Conservation (phyloP, 2,888 invertebrate species). For the Psylliodes chrysocephalus region DNA sequence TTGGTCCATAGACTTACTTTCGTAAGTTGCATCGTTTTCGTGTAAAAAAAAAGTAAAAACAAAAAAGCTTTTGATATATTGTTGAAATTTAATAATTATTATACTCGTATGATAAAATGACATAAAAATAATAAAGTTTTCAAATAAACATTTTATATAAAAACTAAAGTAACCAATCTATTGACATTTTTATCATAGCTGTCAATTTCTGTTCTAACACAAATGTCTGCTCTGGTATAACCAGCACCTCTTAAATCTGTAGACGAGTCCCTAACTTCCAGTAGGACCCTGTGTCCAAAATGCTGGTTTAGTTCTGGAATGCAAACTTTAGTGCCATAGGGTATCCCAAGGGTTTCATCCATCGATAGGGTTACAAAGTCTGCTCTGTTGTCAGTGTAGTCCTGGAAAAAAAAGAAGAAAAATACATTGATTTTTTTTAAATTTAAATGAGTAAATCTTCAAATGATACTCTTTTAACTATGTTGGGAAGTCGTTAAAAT, state of each 20-base stretch:
- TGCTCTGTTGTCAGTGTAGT: slow-evolving; percentile 65
- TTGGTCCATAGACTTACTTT: no score
- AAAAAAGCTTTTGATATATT: no score
- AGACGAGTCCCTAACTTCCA: slow-evolving; percentile 65
- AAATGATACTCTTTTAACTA: no score
- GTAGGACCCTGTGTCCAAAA: slow-evolving; percentile 63
- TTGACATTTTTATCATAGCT: slow-evolving; percentile 67
- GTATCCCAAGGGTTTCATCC: slow-evolving; percentile 62
- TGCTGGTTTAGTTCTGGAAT: slow-evolving; percentile 66
- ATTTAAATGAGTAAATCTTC: no score
- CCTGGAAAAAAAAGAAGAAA: slow-evolving; percentile 60
- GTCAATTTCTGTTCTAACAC: slow-evolving; percentile 66
- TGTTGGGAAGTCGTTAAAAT: no score
- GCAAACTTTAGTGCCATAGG: slow-evolving; percentile 65
- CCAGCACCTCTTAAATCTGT: slow-evolving; percentile 60
- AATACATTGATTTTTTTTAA: no score
- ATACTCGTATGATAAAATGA: no score
- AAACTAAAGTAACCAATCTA: slow-evolving; percentile 62
- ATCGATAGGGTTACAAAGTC: slow-evolving; percentile 66
- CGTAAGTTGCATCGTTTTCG: no score
- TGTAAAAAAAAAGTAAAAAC: no score
- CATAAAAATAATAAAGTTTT: no score
- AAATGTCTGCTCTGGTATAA: slow-evolving; percentile 65
- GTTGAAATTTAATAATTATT: no score
- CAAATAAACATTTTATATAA: slow-evolving; percentile 50